phyloP scores from a whole-genome alignment of 2,888 invertebrate genomes.

The Allolobophora icterica region DNA sequence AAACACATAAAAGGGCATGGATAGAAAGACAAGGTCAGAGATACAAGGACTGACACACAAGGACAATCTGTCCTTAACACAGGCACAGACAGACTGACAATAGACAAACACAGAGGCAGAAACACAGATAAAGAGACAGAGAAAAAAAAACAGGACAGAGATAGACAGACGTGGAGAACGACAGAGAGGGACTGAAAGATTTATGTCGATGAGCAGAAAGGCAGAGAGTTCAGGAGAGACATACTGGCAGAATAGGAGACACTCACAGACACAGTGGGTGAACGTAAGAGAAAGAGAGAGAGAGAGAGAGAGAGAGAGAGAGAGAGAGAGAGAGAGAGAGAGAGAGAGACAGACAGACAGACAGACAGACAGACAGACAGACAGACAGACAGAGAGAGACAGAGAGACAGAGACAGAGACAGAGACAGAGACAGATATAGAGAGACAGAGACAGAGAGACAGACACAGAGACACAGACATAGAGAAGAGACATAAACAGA shows the following conservation, averaged over 20 bases:
- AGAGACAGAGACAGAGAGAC: not conserved
- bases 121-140: not conserved
- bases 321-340: not conserved
- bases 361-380: not conserved
- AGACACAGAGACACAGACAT: not conserved
- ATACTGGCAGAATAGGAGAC: constrained; percentile 24
- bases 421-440: not conserved
- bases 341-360: not conserved
- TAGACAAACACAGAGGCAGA: not conserved
- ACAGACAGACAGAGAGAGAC: not conserved
- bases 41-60: not conserved
- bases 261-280: not conserved
- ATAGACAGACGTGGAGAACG: not conserved
- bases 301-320: constrained; percentile 10
- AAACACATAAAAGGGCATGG: not conserved
- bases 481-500: not conserved
- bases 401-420: not conserved
- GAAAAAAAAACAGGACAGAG: constrained; percentile 25
- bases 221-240: not conserved
- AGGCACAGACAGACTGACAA: not conserved
- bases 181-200: too few species aligned
- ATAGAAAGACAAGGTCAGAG: not conserved
- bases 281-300: not conserved
- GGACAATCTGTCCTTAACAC: not conserved
- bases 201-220: not conserved